These are phyloP conservation scores for Channa striata DNA, from an alignment of 2,797 vertebrate genomes.

Conservation along the genomic window DNA sequence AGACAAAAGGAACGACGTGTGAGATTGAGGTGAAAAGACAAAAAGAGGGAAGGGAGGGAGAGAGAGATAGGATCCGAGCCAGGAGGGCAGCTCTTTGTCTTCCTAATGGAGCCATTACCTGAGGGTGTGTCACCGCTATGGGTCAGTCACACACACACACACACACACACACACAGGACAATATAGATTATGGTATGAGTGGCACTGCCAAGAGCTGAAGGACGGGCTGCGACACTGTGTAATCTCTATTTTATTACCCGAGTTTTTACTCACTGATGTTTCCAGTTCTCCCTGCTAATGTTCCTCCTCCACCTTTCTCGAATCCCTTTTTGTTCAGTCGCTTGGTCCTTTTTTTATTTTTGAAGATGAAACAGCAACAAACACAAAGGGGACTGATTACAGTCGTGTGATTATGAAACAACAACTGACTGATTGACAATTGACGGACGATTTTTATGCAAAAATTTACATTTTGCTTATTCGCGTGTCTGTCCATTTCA, in stretches of 20 bases:
- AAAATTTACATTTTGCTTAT: no score
- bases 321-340: not conserved
- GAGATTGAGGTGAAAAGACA: constrained; percentile 22
- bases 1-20: constrained; percentile 1
- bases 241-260: constrained; percentile 53
- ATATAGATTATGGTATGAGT: constrained; percentile 41
- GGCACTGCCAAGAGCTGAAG: constrained; percentile 55
- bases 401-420: not conserved
- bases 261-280: constrained; percentile 21
- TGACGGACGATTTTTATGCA: no score
- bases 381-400: not conserved
- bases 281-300: not conserved
- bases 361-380: not conserved
- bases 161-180: constrained; percentile 9
- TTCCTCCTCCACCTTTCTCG: not conserved
- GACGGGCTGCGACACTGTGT: constrained; percentile 30
- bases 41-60: constrained; percentile 4
- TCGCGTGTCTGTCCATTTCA: not conserved
- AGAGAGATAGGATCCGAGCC: constrained; percentile 50
- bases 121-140: constrained; percentile 53
- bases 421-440: no score
- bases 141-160: constrained; percentile 49
- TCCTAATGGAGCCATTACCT: constrained; percentile 79
- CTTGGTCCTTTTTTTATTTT: not conserved
- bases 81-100: constrained; percentile 67